A percentile compares a stretch with the other conserved stretches of the same genome.
Conservation (phyloP, 2,888 invertebrate genomes). For the Neoaliturus tenellus region DNA sequence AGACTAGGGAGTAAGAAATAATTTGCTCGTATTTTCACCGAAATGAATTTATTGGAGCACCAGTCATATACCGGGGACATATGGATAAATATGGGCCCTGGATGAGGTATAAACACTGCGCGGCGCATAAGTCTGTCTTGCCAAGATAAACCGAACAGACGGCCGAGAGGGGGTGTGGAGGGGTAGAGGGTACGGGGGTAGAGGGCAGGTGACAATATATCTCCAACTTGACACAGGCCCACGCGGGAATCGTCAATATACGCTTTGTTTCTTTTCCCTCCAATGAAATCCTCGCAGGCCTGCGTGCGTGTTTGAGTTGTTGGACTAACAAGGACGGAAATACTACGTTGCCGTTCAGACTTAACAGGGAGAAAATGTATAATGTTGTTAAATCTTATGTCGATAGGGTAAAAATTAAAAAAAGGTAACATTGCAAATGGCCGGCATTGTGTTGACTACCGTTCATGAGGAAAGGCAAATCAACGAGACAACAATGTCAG, state of each 20-base stretch:
- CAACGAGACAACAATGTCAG: too few species aligned
- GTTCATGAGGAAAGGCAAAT: too few species aligned
- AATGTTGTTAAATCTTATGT: too few species aligned
- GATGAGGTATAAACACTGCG: background rate
- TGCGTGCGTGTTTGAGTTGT: background rate
- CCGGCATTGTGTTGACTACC: too few species aligned
- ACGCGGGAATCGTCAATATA: constrained; percentile 30
- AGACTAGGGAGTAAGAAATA: background rate
- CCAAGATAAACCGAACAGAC: background rate
- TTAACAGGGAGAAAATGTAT: too few species aligned
- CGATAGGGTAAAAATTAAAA: too few species aligned
- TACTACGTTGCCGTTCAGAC: too few species aligned
- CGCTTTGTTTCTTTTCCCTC: constrained; percentile 10
- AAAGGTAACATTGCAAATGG: too few species aligned
- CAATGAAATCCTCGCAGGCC: constrained; percentile 8
- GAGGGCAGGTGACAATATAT: constrained; percentile 31
- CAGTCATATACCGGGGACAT: background rate
- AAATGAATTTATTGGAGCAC: background rate
- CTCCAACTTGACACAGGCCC: constrained; percentile 11
- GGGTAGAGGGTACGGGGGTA: background rate
- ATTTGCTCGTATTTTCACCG: background rate
- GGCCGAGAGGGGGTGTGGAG: background rate
- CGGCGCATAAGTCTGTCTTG: background rate
- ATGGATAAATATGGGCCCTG: constrained; percentile 19
- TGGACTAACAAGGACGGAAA: background rate